Conservation (phyloP, 2,797 vertebrate species). For the Cacajao melanocephalus region DNA sequence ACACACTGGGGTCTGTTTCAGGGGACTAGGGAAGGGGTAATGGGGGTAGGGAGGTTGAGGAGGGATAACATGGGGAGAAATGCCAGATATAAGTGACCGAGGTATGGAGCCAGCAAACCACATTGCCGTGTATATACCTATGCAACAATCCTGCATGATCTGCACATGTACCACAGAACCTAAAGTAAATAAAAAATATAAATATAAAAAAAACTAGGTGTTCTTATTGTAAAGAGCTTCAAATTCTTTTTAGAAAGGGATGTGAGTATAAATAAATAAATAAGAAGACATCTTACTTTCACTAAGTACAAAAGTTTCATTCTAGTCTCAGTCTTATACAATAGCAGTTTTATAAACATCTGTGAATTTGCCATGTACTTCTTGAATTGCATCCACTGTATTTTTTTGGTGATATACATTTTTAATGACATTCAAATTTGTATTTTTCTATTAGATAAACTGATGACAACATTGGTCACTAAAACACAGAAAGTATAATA, state of each 20-base stretch:
- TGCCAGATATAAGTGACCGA: too few relatives aligned
- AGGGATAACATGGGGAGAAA: too few relatives aligned
- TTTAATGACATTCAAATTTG: slow-evolving; percentile 14
- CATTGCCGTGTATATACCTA: too few relatives aligned
- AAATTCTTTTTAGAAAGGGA: neutral
- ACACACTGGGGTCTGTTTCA: too few relatives aligned
- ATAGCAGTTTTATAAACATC: neutral
- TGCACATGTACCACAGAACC: too few relatives aligned
- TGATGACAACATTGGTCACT: neutral
- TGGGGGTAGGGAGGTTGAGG: too few relatives aligned
- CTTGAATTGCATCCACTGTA: neutral
- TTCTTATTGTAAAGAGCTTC: neutral
- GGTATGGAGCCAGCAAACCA: too few relatives aligned
- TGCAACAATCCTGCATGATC: too few relatives aligned
- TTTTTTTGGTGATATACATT: neutral
- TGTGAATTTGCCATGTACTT: neutral
- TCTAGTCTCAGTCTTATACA: neutral
- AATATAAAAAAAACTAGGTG: neutral
- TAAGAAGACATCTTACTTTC: neutral
- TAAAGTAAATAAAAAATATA: too few relatives aligned
- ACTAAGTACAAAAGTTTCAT: neutral
- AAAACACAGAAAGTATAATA: neutral
- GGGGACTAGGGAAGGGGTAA: too few relatives aligned
- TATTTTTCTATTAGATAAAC: neutral
- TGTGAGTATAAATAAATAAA: neutral